Percentiles rank a stretch among this genome's conserved stretches.
Conservation (phyloP, 2,888 invertebrate genomes). For the Axea sp. region DNA sequence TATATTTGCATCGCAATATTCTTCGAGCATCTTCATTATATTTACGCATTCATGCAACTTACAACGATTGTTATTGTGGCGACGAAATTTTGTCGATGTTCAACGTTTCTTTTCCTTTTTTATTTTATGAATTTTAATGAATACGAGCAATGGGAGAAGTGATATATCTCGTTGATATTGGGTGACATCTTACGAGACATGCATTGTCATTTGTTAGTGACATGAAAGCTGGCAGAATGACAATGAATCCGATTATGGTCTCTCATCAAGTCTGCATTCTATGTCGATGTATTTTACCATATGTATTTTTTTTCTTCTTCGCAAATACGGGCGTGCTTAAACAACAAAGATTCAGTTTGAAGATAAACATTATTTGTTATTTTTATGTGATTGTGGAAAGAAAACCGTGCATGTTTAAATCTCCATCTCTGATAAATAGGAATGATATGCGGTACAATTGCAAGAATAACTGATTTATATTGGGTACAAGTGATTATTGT, state of each 20-base stretch:
- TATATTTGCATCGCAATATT: conserved; percentile 38
- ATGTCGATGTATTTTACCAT: conserved; percentile 51
- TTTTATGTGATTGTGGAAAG: too few relatives aligned
- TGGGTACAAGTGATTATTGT: too few relatives aligned
- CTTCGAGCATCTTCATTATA: conserved; percentile 31
- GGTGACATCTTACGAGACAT: conserved; percentile 55
- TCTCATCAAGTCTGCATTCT: conserved; percentile 50
- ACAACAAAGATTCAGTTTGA: too few relatives aligned
- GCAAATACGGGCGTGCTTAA: conserved; percentile 33
- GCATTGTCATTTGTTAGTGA: conserved; percentile 58
- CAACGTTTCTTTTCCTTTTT: conserved; percentile 6
- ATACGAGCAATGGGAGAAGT: conserved; percentile 34
- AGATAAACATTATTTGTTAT: too few relatives aligned
- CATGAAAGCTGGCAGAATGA: conserved; percentile 48
- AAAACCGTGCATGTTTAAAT: too few relatives aligned
- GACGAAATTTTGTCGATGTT: conserved; percentile 38
- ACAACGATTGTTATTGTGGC: conserved; percentile 40
- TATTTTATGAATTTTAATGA: conserved; percentile 48
- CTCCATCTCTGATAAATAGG: too few relatives aligned
- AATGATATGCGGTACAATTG: too few relatives aligned
- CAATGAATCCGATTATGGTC: conserved; percentile 59
- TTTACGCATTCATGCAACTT: conserved; percentile 10
- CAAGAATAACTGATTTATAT: too few relatives aligned
- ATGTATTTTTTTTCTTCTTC: conserved; percentile 23
- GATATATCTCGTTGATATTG: conserved; percentile 52